Conservation (phyloP, 2,888 invertebrate genomes). For the Meliscaeva auricollis region DNA sequence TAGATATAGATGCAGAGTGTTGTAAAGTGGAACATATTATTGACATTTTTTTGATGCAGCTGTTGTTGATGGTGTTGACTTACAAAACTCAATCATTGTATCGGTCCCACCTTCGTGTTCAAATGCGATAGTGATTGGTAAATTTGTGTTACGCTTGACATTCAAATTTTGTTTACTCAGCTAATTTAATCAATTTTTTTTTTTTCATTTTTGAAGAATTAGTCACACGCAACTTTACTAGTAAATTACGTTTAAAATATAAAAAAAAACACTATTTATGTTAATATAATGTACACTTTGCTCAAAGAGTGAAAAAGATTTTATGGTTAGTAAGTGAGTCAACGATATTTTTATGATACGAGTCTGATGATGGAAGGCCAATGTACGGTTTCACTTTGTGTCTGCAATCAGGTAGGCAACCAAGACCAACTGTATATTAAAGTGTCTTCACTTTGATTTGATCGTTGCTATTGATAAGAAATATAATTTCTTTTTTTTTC, state of each 20-base stretch:
- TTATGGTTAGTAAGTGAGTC: conserved; percentile 10
- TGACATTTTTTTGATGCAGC: conserved; percentile 11
- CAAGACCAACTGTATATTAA: conserved; percentile 6
- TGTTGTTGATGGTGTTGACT: background rate
- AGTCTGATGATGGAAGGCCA: conserved; percentile 27
- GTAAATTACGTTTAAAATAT: background rate
- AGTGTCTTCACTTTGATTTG: background rate
- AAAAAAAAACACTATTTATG: background rate
- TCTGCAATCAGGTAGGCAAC: conserved; percentile 1
- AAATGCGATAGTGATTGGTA: conserved; percentile 34
- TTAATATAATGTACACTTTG: background rate
- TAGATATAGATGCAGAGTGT: conserved; percentile 44
- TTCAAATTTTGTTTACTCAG: conserved; percentile 56
- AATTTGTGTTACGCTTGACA: conserved; percentile 57
- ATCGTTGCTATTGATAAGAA: conserved; percentile 8
- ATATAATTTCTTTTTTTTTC: background rate
- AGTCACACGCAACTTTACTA: conserved; percentile 1
- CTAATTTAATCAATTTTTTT: conserved; percentile 25
- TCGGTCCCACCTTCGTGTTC: conserved; percentile 44
- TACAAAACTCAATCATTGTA: conserved; percentile 3
- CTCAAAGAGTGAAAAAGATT: background rate
- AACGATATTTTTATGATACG: background rate
- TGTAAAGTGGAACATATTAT: conserved; percentile 42
- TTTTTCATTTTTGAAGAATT: background rate
- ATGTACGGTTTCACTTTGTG: conserved; percentile 30